A percentile compares a stretch with the other conserved stretches of the same genome.
phyloP scores from a whole-genome alignment of 2,888 invertebrate genomes.

The Unio delphinus region DNA sequence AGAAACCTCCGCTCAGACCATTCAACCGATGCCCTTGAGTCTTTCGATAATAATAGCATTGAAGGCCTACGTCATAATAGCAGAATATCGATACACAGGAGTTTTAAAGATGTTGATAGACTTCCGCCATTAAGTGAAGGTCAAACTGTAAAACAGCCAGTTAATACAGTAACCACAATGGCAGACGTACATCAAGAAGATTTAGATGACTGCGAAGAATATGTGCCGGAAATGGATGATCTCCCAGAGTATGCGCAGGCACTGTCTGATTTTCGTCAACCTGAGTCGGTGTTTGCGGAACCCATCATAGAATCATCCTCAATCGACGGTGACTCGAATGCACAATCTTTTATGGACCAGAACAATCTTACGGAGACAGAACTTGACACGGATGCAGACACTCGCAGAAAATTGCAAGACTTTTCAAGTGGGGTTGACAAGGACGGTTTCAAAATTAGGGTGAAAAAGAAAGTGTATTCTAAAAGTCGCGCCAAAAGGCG shows the following conservation, averaged over 20 bases:
- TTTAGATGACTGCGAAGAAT: too few species aligned
- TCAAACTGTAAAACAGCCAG: too few species aligned
- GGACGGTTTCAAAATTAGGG: constrained; percentile 4
- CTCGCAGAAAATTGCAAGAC: neutral
- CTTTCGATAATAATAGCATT: neutral
- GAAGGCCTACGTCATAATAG: neutral
- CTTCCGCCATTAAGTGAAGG: neutral
- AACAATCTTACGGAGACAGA: constrained; percentile 19
- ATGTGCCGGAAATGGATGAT: too few species aligned
- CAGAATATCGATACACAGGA: neutral
- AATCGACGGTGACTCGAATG: constrained; percentile 12
- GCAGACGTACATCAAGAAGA: too few species aligned
- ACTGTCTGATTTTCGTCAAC: too few species aligned
- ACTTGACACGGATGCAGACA: constrained; percentile 31
- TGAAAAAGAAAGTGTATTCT: constrained; percentile 16
- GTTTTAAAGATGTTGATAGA: neutral
- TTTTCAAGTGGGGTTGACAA: constrained; percentile 5
- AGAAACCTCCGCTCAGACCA: too few species aligned
- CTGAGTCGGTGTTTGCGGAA: constrained; percentile 22
- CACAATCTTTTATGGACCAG: constrained; percentile 17
- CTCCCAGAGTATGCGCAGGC: too few species aligned
- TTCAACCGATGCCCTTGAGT: too few species aligned
- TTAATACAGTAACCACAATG: too few species aligned
- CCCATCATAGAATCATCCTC: constrained; percentile 20
- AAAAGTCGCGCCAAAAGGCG: too few species aligned